phyloP scores from a whole-genome alignment of 1,140 invertebrate species.

The Pseudoatta argentina region DNA sequence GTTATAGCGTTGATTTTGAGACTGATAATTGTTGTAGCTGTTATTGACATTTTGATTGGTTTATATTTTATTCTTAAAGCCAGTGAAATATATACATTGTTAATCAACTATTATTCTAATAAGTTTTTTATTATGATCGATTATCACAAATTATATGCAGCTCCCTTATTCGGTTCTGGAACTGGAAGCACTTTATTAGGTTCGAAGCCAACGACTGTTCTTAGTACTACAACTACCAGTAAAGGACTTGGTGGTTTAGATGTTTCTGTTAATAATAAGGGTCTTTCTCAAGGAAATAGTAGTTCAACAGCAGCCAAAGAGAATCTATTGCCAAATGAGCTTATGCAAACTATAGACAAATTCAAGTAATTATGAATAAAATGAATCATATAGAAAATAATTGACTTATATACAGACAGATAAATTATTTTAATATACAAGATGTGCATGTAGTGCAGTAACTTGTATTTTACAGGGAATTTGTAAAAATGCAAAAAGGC shows the following conservation, averaged over 20 bases:
- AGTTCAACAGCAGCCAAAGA: slow-evolving; percentile 90
- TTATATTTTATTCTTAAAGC: no score
- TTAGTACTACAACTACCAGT: slow-evolving; percentile 81
- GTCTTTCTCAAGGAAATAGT: slow-evolving; percentile 86
- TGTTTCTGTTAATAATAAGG: slow-evolving; percentile 87
- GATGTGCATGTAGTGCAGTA: background rate
- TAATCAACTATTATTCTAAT: background rate
- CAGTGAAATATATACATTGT: no score
- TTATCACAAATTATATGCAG: slow-evolving; percentile 73
- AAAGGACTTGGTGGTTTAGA: slow-evolving; percentile 90
- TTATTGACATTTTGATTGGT: no score
- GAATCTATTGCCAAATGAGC: slow-evolving; percentile 91
- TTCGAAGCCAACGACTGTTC: slow-evolving; percentile 77
- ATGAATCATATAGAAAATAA: background rate
- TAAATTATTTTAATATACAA: background rate
- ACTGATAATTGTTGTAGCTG: no score
- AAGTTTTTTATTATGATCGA: slow-evolving; percentile 25
- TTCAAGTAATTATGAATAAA: slow-evolving; percentile 86
- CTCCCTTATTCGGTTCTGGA: slow-evolving; percentile 78
- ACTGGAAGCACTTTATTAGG: slow-evolving; percentile 80
- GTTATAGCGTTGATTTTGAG: no score
- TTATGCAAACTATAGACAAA: slow-evolving; percentile 87
- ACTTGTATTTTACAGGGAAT: slow-evolving; percentile 89
- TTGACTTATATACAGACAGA: background rate
- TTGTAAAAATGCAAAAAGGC: slow-evolving; percentile 94